Percentiles rank a stretch among this genome's conserved stretches.
Evolutionary conservation across 2,888 invertebrate species (phyloP).

Genomic region (Listrodromus nycthemerus): DNA sequence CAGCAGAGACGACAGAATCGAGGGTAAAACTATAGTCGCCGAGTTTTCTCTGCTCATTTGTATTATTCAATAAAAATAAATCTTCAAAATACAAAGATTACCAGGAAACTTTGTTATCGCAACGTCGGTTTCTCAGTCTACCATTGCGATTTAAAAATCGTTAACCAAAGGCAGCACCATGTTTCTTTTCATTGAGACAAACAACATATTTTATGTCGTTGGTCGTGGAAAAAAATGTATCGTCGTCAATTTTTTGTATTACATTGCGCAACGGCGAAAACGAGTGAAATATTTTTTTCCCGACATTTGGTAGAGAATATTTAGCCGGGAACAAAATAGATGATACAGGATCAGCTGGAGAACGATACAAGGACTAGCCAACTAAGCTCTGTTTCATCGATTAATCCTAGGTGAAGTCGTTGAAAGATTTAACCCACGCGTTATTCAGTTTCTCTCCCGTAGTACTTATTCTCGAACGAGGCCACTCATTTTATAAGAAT

Average conservation of each 20-base stretch:
- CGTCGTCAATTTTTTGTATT: too few species aligned
- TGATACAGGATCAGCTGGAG: too few species aligned
- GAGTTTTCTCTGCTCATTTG: slow-evolving; percentile 30
- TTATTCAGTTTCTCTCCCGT: too few species aligned
- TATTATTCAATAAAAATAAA: slow-evolving; percentile 40
- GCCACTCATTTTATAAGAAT: background rate
- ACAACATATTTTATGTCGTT: too few species aligned
- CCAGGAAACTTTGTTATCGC: slow-evolving; percentile 21
- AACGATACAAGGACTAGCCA: too few species aligned
- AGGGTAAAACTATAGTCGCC: slow-evolving; percentile 27
- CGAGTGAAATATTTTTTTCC: background rate
- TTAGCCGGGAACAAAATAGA: background rate
- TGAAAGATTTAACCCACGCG: too few species aligned
- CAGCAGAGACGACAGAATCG: slow-evolving; percentile 16
- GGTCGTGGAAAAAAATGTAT: too few species aligned
- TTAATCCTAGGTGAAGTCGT: too few species aligned
- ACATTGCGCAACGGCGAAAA: background rate
- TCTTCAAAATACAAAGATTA: slow-evolving; percentile 20
- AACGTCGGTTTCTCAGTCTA: slow-evolving; percentile 24
- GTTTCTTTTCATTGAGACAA: too few species aligned
- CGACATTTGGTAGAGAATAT: background rate
- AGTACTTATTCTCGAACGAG: too few species aligned
- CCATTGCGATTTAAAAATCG: slow-evolving; percentile 4
- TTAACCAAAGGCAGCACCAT: background rate
- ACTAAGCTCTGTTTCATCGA: too few species aligned